A percentile compares a stretch with the other conserved stretches of the same genome.
These are phyloP conservation scores for Odontocerum albicorne DNA, from an alignment of 2,888 invertebrate genomes.

Conservation along the genomic window DNA sequence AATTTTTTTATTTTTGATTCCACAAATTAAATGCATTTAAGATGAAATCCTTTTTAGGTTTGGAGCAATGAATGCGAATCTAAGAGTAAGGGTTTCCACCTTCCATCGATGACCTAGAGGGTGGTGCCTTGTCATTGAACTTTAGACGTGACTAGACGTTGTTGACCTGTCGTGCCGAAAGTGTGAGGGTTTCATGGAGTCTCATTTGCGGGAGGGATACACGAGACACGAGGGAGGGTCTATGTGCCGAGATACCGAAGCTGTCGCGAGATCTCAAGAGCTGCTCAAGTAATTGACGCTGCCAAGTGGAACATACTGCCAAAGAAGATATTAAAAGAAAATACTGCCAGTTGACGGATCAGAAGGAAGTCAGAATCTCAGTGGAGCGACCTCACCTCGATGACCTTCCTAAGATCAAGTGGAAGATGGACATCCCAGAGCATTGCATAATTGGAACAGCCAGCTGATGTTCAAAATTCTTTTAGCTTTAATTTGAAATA, in stretches of 20 bases:
- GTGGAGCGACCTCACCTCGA: too few relatives aligned
- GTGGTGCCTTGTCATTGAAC: conserved; percentile 19
- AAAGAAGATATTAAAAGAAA: too few relatives aligned
- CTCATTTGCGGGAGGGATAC: too few relatives aligned
- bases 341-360: too few relatives aligned
- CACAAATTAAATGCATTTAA: conserved; percentile 21
- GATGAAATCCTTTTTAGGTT: conserved; percentile 24
- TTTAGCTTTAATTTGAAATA: conserved; percentile 24
- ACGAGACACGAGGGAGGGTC: not conserved
- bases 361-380: too few relatives aligned
- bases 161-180: not conserved
- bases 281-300: not conserved
- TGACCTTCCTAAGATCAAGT: too few relatives aligned
- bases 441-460: too few relatives aligned
- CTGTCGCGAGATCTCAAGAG: not conserved
- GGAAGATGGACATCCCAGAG: not conserved
- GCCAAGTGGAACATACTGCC: not conserved
- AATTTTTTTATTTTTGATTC: too few relatives aligned
- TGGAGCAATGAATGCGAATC: conserved; percentile 23
- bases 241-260: not conserved
- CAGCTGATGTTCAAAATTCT: too few relatives aligned
- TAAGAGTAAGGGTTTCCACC: conserved; percentile 19
- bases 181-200: too few relatives aligned
- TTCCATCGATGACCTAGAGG: conserved; percentile 9
- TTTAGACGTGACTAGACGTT: conserved; percentile 9